Conservation (phyloP, 2,888 invertebrate genomes). For the Operophtera brumata region DNA sequence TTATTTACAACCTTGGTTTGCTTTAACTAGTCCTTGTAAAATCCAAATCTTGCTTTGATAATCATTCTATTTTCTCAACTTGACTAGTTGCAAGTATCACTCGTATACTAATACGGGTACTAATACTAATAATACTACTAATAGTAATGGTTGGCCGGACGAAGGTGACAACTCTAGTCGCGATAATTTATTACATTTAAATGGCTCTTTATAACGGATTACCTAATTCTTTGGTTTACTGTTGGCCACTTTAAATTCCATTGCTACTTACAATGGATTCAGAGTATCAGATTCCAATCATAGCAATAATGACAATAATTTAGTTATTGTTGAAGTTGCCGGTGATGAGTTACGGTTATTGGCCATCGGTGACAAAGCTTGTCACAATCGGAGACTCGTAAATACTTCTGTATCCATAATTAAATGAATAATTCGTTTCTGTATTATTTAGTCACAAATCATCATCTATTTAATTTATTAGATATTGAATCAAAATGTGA, state of each 20-base stretch:
- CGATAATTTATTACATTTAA: constrained; percentile 14
- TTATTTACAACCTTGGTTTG: too few relatives aligned
- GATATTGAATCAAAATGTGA: background rate
- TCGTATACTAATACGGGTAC: too few relatives aligned
- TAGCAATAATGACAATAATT: constrained; percentile 7
- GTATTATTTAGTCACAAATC: background rate
- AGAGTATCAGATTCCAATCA: constrained; percentile 18
- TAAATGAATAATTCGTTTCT: background rate
- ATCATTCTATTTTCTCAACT: too few relatives aligned
- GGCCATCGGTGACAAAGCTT: background rate
- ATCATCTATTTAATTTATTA: background rate
- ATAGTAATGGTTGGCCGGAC: constrained; percentile 5
- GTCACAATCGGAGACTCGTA: constrained; percentile 5
- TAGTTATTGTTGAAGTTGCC: constrained; percentile 8
- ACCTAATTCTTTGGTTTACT: constrained; percentile 15
- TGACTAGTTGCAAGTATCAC: too few relatives aligned
- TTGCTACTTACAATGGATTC: constrained; percentile 4
- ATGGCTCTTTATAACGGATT: constrained; percentile 16
- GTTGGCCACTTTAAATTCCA: constrained; percentile 11
- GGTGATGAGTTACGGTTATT: constrained; percentile 18
- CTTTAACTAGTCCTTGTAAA: background rate
- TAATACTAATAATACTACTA: too few relatives aligned
- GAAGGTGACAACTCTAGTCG: background rate
- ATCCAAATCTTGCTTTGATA: too few relatives aligned
- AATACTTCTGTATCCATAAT: background rate